phyloP scores from a whole-genome alignment of 2,888 invertebrate species.

The Eucera pruinosa region DNA sequence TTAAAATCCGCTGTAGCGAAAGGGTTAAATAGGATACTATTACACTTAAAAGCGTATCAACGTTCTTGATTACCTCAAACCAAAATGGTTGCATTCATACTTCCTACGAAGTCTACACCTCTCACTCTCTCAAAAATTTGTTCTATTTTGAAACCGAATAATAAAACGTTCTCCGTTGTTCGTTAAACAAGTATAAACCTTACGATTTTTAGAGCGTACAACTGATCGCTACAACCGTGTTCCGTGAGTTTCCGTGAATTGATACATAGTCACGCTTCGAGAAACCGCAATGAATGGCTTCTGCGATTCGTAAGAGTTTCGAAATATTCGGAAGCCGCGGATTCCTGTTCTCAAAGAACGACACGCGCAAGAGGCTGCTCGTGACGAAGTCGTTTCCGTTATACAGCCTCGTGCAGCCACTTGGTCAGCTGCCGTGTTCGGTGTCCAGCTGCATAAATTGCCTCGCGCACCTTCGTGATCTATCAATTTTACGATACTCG shows the following conservation, averaged over 20 bases:
- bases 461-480: constrained; percentile 42
- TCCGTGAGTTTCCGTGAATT: constrained; percentile 13
- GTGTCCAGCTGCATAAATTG: constrained; percentile 49
- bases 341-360: constrained; percentile 47
- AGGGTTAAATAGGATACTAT: background rate
- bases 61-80: background rate
- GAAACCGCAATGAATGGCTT: constrained; percentile 20
- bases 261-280: background rate
- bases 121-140: background rate
- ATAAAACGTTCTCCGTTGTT: background rate
- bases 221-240: background rate
- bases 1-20: no score
- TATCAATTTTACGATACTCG: constrained; percentile 53
- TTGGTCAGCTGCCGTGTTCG: constrained; percentile 50
- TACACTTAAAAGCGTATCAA: background rate
- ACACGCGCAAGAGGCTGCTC: constrained; percentile 22
- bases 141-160: background rate
- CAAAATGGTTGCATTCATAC: background rate
- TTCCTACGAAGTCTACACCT: background rate
- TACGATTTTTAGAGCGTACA: background rate
- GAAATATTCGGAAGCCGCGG: constrained; percentile 36
- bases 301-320: constrained; percentile 36
- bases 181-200: background rate
- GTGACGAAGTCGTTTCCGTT: constrained; percentile 57
- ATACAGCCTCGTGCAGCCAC: constrained; percentile 34